phyloP scores from a whole-genome alignment of 2,888 invertebrate genomes.

The Trichopoda pennipes region DNA sequence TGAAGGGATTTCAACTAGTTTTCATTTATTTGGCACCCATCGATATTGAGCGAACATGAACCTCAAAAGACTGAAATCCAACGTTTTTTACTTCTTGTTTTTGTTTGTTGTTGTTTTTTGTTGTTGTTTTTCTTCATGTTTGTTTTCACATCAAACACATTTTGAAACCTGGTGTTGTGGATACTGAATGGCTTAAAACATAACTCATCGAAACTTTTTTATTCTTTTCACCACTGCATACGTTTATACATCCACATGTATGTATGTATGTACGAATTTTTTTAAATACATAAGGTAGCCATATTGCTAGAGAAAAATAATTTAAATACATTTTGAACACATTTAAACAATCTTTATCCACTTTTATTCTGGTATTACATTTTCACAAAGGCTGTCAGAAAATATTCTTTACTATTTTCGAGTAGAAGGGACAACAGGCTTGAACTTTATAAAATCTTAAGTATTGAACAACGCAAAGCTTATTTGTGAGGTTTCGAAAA shows the following conservation, averaged over 20 bases:
- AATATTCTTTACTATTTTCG: no score
- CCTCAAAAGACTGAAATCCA: conserved; percentile 55
- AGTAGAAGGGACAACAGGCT: no score
- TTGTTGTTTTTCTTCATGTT: background rate
- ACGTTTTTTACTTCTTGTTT: conserved; percentile 17
- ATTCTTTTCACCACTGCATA: conserved; percentile 25
- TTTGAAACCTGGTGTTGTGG: conserved; percentile 55
- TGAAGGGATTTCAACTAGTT: conserved; percentile 57
- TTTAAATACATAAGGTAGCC: conserved; percentile 30
- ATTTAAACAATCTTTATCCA: no score
- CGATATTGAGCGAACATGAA: conserved; percentile 61
- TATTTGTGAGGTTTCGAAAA: no score
- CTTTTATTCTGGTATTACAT: no score
- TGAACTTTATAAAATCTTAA: no score
- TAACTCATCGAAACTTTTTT: conserved; percentile 49
- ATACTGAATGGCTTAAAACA: conserved; percentile 62
- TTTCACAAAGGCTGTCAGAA: no score
- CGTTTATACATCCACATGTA: conserved; percentile 8
- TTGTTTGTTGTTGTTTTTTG: background rate
- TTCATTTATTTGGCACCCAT: conserved; percentile 57
- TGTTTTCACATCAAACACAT: conserved; percentile 56
- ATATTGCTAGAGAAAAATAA: background rate
- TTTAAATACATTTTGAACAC: background rate
- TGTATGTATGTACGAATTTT: background rate
- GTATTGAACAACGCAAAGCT: background rate